Evolutionary conservation across 2,797 vertebrate species (phyloP), one percentile per base, ranked within the genome.

Genomic region (Chromobotia macracanthus): DNA sequence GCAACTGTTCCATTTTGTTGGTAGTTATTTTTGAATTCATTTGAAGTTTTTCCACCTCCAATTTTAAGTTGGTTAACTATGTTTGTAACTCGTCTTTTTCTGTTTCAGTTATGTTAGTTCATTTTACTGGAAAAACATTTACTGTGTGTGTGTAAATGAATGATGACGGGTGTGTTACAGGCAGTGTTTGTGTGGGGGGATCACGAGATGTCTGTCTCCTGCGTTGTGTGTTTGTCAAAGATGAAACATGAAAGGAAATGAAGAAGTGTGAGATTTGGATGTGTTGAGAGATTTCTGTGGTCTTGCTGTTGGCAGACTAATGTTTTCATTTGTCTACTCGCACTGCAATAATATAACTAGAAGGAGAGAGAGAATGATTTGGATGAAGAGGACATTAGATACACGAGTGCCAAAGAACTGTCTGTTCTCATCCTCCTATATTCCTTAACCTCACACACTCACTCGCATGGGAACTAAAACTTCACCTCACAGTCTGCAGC

Each of bases 391-490:
- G 87, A 89, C 84, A 75, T 82, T 72, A 90, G 90, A 91, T 89
- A 87, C 91, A 86, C 75, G 50, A 80, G 89, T 91, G 90, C 89
- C 87, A 91, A 84, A 87, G 84, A 89, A 81, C 89, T 90, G 87
- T 91, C 90, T 87, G 76, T 83, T 86, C 87, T 87, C 87, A 85
- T 84, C 75, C 82, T 86, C 80, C 48, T 86, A 80, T 77, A 53
- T 72, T 71, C 77, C 80, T 84, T 79, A 81, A 85, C 77, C 85
- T 78, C 77, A 85, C 58, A 70, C 71, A 79, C 79, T 79, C 61
- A 68, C 79, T 50, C 60, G 80, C 53, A 35, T 65, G 50, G 50
- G 16, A 75, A 55, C 31, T 21, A 41, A 41, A 25, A 38, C 15
- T 58, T 58, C n/a, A 58, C 12, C 13, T 16, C 58, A 35, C 60